A percentile compares a stretch with the other conserved stretches of the same genome.
Evolutionary conservation across 2,888 invertebrate genomes (phyloP).

Genomic region (Meteorus cinctellus): DNA sequence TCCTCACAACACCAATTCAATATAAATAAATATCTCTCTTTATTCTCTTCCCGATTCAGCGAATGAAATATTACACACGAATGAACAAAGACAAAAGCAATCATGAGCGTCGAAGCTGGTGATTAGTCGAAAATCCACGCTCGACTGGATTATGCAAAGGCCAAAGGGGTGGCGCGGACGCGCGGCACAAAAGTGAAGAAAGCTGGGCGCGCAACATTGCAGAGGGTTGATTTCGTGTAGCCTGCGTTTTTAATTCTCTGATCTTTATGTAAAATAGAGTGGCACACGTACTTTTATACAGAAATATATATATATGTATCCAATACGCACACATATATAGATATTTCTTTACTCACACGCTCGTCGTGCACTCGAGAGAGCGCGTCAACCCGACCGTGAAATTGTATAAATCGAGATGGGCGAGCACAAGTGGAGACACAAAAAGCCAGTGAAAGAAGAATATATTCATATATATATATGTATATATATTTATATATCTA

Average conservation of each 20-base stretch:
- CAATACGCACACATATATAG: background rate
- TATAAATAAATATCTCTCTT: background rate
- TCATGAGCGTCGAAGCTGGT: background rate
- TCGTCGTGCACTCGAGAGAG: constrained; percentile 55
- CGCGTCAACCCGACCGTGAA: constrained; percentile 72
- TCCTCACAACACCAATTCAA: too few species aligned
- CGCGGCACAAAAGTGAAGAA: constrained; percentile 16
- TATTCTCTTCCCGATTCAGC: background rate
- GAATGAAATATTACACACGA: constrained; percentile 27
- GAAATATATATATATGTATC: constrained; percentile 28
- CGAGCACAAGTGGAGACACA: constrained; percentile 60
- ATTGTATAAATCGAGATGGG: constrained; percentile 71
- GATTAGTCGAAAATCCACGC: constrained; percentile 33
- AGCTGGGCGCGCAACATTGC: constrained; percentile 38
- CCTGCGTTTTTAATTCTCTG: constrained; percentile 73
- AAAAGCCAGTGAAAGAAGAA: constrained; percentile 57
- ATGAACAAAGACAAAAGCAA: constrained; percentile 40
- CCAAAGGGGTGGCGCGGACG: constrained; percentile 32
- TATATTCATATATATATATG: constrained; percentile 39
- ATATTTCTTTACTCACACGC: constrained; percentile 43
- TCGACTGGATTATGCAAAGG: constrained; percentile 33
- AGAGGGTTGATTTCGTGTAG: constrained; percentile 67
- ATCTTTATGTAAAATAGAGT: constrained; percentile 73
- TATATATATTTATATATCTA: constrained; percentile 30
- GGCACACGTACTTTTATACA: constrained; percentile 51